Evolutionary conservation across 2,797 vertebrate genomes (phyloP).

Genomic region (Knipowitschia caucasica): DNA sequence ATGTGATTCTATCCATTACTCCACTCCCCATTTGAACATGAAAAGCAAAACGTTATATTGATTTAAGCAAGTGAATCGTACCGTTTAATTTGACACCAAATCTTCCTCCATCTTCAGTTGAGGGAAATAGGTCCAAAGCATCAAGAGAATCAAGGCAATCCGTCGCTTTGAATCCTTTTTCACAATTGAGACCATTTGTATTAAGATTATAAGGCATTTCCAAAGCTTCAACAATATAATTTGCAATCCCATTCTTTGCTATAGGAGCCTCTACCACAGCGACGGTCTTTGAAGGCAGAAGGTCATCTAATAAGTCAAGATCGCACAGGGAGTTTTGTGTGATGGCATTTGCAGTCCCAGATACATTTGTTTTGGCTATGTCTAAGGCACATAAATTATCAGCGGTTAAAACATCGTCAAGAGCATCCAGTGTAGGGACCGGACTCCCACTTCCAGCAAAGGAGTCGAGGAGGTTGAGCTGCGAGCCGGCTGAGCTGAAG

Average conservation of each 20-base stretch:
- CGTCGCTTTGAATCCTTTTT: background rate
- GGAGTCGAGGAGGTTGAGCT: slow-evolving; percentile 82
- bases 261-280: background rate
- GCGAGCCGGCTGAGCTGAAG: slow-evolving; percentile 78
- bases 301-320: slow-evolving; percentile 56
- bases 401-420: slow-evolving; percentile 60
- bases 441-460: slow-evolving; percentile 49
- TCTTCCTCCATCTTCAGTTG: slow-evolving; percentile 13
- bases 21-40: no score
- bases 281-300: slow-evolving; percentile 33
- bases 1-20: no score
- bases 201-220: slow-evolving; percentile 43
- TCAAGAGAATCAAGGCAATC: slow-evolving; percentile 61
- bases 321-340: slow-evolving; percentile 69
- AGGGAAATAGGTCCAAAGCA: slow-evolving; percentile 78
- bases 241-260: background rate
- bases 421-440: slow-evolving; percentile 44
- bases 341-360: slow-evolving; percentile 28
- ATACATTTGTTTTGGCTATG: slow-evolving; percentile 5
- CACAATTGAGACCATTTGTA: background rate
- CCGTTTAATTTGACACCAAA: slow-evolving; percentile 56
- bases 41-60: no score
- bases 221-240: slow-evolving; percentile 61
- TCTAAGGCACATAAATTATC: slow-evolving; percentile 38
- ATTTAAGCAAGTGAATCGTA: no score